These are phyloP conservation scores for Hippocampus mohnikei DNA, from an alignment of 2,113 vertebrate species.

Conservation along the genomic window DNA sequence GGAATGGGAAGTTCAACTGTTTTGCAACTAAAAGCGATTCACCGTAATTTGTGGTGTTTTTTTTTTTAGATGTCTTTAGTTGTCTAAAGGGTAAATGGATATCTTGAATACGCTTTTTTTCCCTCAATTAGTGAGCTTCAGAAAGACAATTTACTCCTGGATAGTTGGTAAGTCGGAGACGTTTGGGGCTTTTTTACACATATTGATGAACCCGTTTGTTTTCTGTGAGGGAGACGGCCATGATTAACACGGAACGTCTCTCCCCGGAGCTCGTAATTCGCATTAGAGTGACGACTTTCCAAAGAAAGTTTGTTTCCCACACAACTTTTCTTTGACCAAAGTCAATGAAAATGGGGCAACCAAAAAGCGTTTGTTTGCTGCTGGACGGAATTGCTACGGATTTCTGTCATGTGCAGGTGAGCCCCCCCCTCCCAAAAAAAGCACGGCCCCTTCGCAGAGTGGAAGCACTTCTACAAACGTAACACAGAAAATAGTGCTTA, in stretches of 20 bases:
- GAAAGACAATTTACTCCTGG: neutral
- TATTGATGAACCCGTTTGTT: neutral
- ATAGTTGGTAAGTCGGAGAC: neutral
- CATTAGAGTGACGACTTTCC: neutral
- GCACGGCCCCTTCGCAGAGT: no score
- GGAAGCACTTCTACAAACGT: neutral
- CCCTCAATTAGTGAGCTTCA: neutral
- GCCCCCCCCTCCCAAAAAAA: no score
- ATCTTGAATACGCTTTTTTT: neutral
- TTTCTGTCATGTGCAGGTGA: conserved; percentile 2
- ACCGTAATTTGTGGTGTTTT: neutral
- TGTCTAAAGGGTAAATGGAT: neutral
- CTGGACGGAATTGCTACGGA: neutral
- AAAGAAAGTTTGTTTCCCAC: neutral
- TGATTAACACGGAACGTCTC: neutral
- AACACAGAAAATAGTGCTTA: neutral
- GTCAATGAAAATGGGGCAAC: neutral
- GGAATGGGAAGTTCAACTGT: neutral
- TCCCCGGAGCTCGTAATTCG: conserved; percentile 3
- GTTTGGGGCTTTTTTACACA: neutral
- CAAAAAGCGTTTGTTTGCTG: conserved; percentile 4
- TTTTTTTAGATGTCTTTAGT: neutral
- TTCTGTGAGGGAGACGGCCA: neutral
- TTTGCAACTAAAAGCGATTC: neutral
- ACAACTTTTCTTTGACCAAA: neutral